phyloP scores from a whole-genome alignment of 2,113 vertebrate species.

The Prolemur simus region DNA sequence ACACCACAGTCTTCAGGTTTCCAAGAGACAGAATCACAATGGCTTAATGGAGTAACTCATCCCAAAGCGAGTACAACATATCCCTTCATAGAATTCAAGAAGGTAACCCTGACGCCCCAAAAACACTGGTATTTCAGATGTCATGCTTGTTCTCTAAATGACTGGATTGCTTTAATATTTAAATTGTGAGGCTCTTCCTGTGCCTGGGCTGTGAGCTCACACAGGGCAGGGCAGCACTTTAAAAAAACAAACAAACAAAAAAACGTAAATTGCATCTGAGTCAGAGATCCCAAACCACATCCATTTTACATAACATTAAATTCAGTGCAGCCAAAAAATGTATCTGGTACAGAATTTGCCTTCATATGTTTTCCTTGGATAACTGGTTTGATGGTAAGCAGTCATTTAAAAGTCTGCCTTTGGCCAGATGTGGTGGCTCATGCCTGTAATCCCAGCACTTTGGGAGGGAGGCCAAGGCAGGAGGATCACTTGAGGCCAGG shows the following conservation, averaged over 20 bases:
- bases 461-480: too few relatives aligned
- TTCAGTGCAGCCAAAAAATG: constrained; percentile 17
- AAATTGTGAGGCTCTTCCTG: neutral
- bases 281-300: constrained; percentile 23
- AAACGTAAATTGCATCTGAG: neutral
- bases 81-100: constrained; percentile 36
- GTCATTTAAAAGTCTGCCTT: constrained; percentile 56
- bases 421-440: neutral
- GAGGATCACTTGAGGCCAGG: too few relatives aligned
- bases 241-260: too few relatives aligned
- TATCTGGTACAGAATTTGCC: constrained; percentile 13
- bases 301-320: constrained; percentile 47
- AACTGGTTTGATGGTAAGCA: constrained; percentile 39
- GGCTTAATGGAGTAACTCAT: constrained; percentile 28
- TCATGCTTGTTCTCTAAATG: constrained; percentile 5
- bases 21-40: constrained; percentile 43
- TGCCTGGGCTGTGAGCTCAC: too few relatives aligned
- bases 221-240: too few relatives aligned
- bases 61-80: neutral
- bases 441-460: too few relatives aligned
- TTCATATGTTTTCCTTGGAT: constrained; percentile 31
- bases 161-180: constrained; percentile 12
- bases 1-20: neutral
- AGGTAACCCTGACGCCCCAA: neutral
- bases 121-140: constrained; percentile 41